Evolutionary conservation across 2,888 invertebrate genomes (phyloP).

Genomic region (Serrognathus titanus): DNA sequence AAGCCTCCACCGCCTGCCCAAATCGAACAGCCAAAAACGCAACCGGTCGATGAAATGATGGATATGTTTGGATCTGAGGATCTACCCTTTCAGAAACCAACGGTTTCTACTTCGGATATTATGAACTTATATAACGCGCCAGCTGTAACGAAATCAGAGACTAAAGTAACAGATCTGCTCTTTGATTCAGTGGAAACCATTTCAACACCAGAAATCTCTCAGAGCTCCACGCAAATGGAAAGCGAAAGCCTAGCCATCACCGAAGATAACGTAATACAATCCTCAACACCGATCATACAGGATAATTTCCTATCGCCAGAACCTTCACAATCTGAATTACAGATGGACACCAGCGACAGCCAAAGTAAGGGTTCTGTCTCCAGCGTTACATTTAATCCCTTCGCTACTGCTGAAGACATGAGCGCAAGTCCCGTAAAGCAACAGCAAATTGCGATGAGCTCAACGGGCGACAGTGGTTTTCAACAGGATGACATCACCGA

Average conservation of each 20-base stretch:
- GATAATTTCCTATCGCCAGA: conserved; percentile 41
- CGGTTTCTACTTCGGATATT: conserved; percentile 47
- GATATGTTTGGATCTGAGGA: conserved; percentile 44
- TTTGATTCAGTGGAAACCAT: conserved; percentile 28
- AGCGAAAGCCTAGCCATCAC: background rate
- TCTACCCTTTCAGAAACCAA: conserved; percentile 39
- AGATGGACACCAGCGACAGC: conserved; percentile 48
- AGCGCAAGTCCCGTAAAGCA: conserved; percentile 29
- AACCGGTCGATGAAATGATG: conserved; percentile 34
- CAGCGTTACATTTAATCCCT: conserved; percentile 52
- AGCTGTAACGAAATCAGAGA: conserved; percentile 11
- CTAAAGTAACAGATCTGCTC: conserved; percentile 27
- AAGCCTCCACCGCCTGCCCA: conserved; percentile 41
- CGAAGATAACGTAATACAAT: background rate
- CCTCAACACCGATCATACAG: conserved; percentile 22
- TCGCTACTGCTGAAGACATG: conserved; percentile 40
- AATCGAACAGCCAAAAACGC: conserved; percentile 32
- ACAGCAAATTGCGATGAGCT: background rate
- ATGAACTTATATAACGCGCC: conserved; percentile 43
- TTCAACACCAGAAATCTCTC: background rate
- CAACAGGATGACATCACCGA: conserved; percentile 11
- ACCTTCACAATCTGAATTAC: conserved; percentile 40
- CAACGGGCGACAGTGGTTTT: conserved; percentile 7
- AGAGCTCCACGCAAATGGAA: background rate
- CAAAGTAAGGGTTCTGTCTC: conserved; percentile 46